phyloP scores from a whole-genome alignment of 1,140 invertebrate species.

The Elymnias hypermnestra region DNA sequence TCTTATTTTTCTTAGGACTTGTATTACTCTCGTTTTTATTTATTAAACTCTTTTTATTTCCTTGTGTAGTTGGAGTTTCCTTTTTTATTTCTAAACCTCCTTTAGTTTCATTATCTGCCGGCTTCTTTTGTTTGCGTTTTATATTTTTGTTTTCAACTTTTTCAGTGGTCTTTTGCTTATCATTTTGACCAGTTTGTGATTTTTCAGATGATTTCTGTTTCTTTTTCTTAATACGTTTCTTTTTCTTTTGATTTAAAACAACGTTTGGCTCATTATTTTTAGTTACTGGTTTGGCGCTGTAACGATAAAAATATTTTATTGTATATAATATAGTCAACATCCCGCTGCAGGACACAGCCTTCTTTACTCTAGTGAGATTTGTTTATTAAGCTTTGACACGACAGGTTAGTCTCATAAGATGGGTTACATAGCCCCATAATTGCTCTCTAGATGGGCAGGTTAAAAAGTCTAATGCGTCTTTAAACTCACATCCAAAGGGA shows the following conservation, averaged over 20 bases:
- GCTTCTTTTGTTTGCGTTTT: constrained; percentile 17
- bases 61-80: neutral
- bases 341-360: too few species aligned
- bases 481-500: too few species aligned
- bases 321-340: neutral
- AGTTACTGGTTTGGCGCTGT: neutral
- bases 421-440: too few species aligned
- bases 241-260: constrained; percentile 5
- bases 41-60: neutral
- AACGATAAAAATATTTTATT: neutral
- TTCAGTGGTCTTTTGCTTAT: neutral
- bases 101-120: neutral
- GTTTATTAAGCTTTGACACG: too few species aligned
- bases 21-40: constrained; percentile 1
- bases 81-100: neutral
- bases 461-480: too few species aligned
- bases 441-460: too few species aligned
- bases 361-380: too few species aligned
- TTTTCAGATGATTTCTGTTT: constrained; percentile 12
- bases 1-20: constrained; percentile 15
- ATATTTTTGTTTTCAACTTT: constrained; percentile 13
- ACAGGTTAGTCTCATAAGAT: too few species aligned
- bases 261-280: neutral
- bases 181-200: neutral
- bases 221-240: constrained; percentile 21